Conservation (phyloP, 2,113 vertebrate species). For the Pituophis catenifer region DNA sequence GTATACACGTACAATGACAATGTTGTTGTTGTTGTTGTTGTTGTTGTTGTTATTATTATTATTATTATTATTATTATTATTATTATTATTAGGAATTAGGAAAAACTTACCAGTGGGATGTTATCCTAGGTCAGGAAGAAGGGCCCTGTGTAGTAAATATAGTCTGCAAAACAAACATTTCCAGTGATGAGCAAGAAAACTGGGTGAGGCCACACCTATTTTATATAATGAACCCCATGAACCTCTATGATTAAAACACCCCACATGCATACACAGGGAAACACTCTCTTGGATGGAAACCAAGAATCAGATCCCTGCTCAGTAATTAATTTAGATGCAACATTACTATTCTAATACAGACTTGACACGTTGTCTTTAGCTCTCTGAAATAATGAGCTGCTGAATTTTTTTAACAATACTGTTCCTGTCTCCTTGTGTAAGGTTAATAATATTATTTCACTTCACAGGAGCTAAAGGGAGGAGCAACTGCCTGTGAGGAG, state of each 20-base stretch:
- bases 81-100: not conserved
- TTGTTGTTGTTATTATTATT: too few species aligned
- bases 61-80: too few species aligned
- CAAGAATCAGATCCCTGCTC: not conserved
- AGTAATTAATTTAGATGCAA: not conserved
- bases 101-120: slow-evolving; percentile 65
- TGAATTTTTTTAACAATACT: not conserved
- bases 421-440: not conserved
- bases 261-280: not conserved
- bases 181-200: not conserved
- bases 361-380: not conserved
- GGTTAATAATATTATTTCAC: not conserved
- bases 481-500: too few species aligned
- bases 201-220: not conserved
- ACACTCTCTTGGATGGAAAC: not conserved
- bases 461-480: too few species aligned
- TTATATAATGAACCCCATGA: not conserved
- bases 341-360: not conserved
- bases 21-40: too few species aligned
- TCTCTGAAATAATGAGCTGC: not conserved
- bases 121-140: slow-evolving; percentile 48
- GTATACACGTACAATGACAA: too few species aligned
- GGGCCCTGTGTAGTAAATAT: slow-evolving; percentile 66
- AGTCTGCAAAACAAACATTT: slow-evolving; percentile 68
- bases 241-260: not conserved